Evolutionary conservation across 2,888 invertebrate species (phyloP).

Genomic region (Zele albiditarsus): DNA sequence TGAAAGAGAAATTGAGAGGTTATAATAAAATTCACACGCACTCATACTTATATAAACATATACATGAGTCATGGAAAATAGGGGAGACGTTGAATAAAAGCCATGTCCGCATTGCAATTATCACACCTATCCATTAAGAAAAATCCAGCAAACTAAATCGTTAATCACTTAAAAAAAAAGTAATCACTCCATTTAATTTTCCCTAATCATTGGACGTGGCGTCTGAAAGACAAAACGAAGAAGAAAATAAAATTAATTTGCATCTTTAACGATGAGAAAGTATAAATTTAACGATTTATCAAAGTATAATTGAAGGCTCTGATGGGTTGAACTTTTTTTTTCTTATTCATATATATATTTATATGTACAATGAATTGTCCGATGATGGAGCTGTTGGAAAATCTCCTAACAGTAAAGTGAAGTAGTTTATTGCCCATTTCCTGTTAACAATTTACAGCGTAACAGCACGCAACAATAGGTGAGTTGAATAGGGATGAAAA

Average conservation of each 20-base stretch:
- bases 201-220: background rate
- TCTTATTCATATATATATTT: background rate
- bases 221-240: too few relatives aligned
- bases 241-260: background rate
- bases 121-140: background rate
- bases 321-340: background rate
- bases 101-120: background rate
- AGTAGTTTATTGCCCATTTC: conserved; percentile 19
- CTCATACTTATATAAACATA: background rate
- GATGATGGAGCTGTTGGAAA: background rate
- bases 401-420: conserved; percentile 19
- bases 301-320: background rate
- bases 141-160: background rate
- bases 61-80: background rate
- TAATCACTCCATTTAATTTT: background rate
- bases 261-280: background rate
- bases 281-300: background rate
- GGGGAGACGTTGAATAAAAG: background rate
- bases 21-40: background rate
- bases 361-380: background rate
- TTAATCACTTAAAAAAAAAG: background rate
- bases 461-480: conserved; percentile 2
- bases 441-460: conserved; percentile 20
- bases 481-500: background rate
- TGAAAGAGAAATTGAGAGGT: conserved; percentile 2